Conservation (phyloP, 2,888 invertebrate species). For the Diloba caeruleocephala region DNA sequence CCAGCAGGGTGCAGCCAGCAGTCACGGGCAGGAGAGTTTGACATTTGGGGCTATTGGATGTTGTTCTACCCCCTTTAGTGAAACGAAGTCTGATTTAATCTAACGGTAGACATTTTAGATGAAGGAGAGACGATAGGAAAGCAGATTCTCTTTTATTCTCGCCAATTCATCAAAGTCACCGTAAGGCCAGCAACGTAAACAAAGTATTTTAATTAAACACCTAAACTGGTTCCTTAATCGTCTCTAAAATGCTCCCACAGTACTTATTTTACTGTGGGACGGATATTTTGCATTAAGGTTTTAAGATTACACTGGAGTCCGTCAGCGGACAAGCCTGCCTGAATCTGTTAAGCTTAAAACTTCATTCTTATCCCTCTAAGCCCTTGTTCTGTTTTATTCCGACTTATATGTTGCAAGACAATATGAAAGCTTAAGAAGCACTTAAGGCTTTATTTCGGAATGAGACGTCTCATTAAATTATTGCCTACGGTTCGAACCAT, state of each 20-base stretch:
- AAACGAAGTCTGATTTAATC: slow-evolving; percentile 33
- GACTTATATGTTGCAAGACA: not conserved
- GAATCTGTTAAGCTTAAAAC: slow-evolving; percentile 9
- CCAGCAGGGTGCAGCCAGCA: too few relatives aligned
- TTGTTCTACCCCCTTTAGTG: too few relatives aligned
- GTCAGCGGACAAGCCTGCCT: not conserved
- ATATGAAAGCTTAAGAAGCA: not conserved
- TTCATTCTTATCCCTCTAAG: not conserved
- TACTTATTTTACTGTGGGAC: slow-evolving; percentile 48
- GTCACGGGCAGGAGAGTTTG: too few relatives aligned
- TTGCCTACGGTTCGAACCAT: too few relatives aligned
- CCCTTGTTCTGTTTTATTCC: not conserved
- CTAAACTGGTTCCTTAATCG: slow-evolving; percentile 71
- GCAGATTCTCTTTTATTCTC: slow-evolving; percentile 62
- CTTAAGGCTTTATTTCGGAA: too few relatives aligned
- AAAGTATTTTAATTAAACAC: slow-evolving; percentile 75
- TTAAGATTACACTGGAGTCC: slow-evolving; percentile 13
- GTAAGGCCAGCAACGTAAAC: slow-evolving; percentile 63
- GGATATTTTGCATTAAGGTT: slow-evolving; percentile 33
- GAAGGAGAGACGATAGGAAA: slow-evolving; percentile 54
- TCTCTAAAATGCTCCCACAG: slow-evolving; percentile 58
- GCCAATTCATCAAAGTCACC: slow-evolving; percentile 72
- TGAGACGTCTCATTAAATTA: too few relatives aligned
- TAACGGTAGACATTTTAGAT: slow-evolving; percentile 36
- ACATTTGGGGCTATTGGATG: too few relatives aligned